Percentiles rank a stretch among this genome's conserved stretches.
These are phyloP conservation scores for Tetrax tetrax DNA, from an alignment of 2,113 vertebrate genomes.

Conservation along the genomic window DNA sequence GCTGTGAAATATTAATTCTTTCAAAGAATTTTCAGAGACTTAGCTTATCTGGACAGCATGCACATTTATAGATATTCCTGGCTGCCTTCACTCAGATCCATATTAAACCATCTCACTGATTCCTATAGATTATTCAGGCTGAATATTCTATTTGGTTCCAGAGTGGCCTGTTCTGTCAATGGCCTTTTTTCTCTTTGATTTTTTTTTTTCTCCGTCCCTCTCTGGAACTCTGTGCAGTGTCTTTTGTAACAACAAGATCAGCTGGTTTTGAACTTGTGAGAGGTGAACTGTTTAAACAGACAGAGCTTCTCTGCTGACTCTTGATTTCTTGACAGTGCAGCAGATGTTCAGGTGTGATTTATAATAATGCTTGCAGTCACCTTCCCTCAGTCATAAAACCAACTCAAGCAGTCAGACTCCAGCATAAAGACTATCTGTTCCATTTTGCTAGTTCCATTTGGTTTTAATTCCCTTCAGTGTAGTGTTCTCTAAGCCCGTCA, in stretches of 20 bases:
- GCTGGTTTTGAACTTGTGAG: slow-evolving; percentile 19
- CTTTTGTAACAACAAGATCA: slow-evolving; percentile 31
- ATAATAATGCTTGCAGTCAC: background rate
- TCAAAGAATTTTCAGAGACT: background rate
- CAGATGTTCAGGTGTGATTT: slow-evolving; percentile 29
- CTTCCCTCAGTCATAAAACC: slow-evolving; percentile 21
- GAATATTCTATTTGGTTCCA: background rate
- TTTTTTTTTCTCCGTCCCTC: background rate
- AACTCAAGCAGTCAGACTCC: background rate
- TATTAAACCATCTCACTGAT: background rate
- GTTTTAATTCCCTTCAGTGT: background rate
- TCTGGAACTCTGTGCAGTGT: slow-evolving; percentile 15
- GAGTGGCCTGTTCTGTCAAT: background rate
- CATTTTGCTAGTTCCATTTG: background rate
- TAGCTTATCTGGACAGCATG: background rate
- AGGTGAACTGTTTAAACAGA: background rate
- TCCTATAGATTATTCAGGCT: background rate
- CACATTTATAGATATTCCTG: background rate
- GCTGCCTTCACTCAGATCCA: background rate
- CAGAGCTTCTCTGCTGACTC: slow-evolving; percentile 31
- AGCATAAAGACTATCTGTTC: background rate
- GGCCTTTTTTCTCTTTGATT: background rate
- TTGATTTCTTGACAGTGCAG: background rate
- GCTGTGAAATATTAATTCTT: background rate
- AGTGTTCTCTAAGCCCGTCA: background rate